Evolutionary conservation across 2,888 invertebrate genomes (phyloP).

Genomic region (Amaurobius ferox): DNA sequence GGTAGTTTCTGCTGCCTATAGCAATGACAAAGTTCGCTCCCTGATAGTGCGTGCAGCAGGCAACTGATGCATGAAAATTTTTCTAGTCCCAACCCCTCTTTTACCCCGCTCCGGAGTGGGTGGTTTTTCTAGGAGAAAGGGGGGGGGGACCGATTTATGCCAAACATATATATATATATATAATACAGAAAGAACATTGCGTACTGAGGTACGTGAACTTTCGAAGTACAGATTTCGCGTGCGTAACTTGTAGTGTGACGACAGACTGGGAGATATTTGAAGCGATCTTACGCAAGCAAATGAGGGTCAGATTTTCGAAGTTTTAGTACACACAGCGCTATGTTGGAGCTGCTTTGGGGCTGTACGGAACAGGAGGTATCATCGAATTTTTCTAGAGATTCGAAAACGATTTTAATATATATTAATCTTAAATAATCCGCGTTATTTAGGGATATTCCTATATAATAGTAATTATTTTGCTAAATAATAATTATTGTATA

Average conservation of each 20-base stretch:
- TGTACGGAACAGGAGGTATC: too few relatives aligned
- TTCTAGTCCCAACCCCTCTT: conserved; percentile 40
- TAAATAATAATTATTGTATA: too few relatives aligned
- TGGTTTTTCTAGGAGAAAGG: conserved; percentile 15
- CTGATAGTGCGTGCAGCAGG: conserved; percentile 51
- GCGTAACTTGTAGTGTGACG: conserved; percentile 29
- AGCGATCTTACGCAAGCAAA: background rate
- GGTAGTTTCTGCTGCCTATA: conserved; percentile 33
- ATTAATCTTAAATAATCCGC: too few relatives aligned
- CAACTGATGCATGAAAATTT: conserved; percentile 66
- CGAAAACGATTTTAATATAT: too few relatives aligned
- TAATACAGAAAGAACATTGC: conserved; percentile 26
- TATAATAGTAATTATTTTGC: too few relatives aligned
- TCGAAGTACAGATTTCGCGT: background rate
- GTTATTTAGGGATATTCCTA: too few relatives aligned
- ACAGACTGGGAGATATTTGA: background rate
- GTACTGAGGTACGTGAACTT: background rate
- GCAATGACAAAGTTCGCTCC: conserved; percentile 66
- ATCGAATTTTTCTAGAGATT: too few relatives aligned
- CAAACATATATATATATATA: conserved; percentile 39
- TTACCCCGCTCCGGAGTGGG: conserved; percentile 33
- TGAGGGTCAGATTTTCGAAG: too few relatives aligned
- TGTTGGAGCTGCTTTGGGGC: too few relatives aligned
- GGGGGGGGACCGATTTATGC: conserved; percentile 26
- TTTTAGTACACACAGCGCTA: too few relatives aligned